phyloP scores from a whole-genome alignment of 1,140 invertebrate species.

The Steinernema khuongi region DNA sequence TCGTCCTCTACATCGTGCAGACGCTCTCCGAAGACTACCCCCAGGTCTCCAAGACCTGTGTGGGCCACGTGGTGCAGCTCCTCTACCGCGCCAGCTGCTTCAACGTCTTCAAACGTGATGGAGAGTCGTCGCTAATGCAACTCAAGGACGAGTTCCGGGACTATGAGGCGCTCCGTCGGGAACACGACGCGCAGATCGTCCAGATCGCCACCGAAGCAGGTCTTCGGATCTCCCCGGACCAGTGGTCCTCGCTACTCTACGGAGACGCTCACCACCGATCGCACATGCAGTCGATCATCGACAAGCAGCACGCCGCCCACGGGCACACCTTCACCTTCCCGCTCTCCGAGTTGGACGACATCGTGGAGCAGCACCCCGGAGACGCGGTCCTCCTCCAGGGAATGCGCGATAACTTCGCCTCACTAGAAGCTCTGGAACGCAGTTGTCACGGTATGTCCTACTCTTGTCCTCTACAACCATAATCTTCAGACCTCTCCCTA shows the following conservation, averaged over 20 bases:
- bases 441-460: not conserved
- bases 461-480: not conserved
- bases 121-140: slow-evolving; percentile 96
- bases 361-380: not conserved
- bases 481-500: not conserved
- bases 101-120: slow-evolving; percentile 91
- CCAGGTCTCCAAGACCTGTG: slow-evolving; percentile 94
- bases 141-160: slow-evolving; percentile 92
- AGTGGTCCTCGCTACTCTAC: slow-evolving; percentile 92
- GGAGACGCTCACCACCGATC: slow-evolving; percentile 90
- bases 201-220: slow-evolving; percentile 92
- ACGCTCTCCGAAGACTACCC: slow-evolving; percentile 87
- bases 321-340: not conserved
- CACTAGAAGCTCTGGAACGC: not conserved
- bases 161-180: slow-evolving; percentile 82
- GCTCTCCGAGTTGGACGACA: slow-evolving; percentile 2
- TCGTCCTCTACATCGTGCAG: slow-evolving; percentile 98
- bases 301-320: slow-evolving; percentile 40
- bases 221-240: slow-evolving; percentile 89
- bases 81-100: slow-evolving; percentile 95
- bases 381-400: not conserved
- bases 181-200: slow-evolving; percentile 96
- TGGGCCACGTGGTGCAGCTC: slow-evolving; percentile 95
- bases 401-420: not conserved
- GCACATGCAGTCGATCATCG: slow-evolving; percentile 97